These are phyloP conservation scores for Stegodyphus mimosarum DNA, from an alignment of 1,140 invertebrate species.

Conservation along the genomic window DNA sequence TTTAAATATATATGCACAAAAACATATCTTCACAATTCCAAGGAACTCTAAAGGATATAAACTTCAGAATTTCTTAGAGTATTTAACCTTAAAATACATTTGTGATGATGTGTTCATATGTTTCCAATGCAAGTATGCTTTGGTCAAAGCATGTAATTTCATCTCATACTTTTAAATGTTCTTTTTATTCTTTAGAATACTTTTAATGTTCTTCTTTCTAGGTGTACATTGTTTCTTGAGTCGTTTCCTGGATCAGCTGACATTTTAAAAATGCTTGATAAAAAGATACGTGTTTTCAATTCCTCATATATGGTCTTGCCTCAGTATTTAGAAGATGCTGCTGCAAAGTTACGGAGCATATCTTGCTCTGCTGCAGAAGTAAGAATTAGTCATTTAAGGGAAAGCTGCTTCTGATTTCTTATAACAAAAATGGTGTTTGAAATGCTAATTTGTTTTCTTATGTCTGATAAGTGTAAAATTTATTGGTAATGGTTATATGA, in stretches of 20 bases:
- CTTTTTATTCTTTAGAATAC: background rate
- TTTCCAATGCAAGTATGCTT: too few relatives aligned
- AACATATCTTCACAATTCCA: too few relatives aligned
- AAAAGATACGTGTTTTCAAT: conserved; percentile 35
- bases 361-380: conserved; percentile 9
- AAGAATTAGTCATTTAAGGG: background rate
- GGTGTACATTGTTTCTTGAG: conserved; percentile 37
- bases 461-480: background rate
- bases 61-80: too few relatives aligned
- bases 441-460: too few relatives aligned
- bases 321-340: conserved; percentile 51
- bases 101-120: too few relatives aligned
- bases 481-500: background rate
- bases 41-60: too few relatives aligned
- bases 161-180: background rate
- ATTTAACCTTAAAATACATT: too few relatives aligned
- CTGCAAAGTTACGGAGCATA: conserved; percentile 30
- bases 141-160: too few relatives aligned
- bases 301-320: conserved; percentile 49
- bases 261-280: conserved; percentile 33
- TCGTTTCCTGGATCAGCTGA: conserved; percentile 21
- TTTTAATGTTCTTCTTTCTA: background rate
- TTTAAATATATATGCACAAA: too few relatives aligned
- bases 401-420: too few relatives aligned
- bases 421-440: too few relatives aligned